phyloP scores from a whole-genome alignment of 2,113 vertebrate species.

The Ivindomyrus marchei region DNA sequence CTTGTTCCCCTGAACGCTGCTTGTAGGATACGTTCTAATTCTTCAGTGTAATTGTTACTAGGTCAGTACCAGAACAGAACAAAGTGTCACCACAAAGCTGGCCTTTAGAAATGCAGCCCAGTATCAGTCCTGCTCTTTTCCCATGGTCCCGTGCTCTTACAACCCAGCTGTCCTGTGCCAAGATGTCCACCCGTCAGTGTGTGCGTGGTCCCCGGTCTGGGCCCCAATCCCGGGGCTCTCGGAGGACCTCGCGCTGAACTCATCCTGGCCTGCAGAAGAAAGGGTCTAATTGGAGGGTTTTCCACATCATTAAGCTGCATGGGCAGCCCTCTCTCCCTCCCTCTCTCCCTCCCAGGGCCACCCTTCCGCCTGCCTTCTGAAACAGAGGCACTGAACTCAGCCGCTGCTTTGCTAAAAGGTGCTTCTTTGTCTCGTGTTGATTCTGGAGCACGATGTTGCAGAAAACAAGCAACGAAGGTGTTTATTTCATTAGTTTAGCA shows the following conservation, averaged over 20 bases:
- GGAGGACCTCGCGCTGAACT: constrained; percentile 62
- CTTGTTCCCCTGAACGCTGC: neutral
- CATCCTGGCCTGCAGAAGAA: constrained; percentile 63
- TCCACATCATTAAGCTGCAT: constrained; percentile 66
- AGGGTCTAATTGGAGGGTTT: constrained; percentile 74
- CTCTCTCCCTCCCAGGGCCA: constrained; percentile 12
- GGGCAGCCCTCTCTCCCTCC: constrained; percentile 45
- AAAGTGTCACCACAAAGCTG: neutral
- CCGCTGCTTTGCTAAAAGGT: neutral
- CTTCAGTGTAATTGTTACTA: neutral
- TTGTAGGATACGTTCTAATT: neutral
- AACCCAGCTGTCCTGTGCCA: constrained; percentile 45
- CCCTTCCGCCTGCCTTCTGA: neutral
- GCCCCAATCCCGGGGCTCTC: constrained; percentile 64
- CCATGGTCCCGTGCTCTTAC: constrained; percentile 47
- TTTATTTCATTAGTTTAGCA: neutral
- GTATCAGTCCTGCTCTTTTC: constrained; percentile 43
- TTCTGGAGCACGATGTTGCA: neutral
- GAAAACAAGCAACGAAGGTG: neutral
- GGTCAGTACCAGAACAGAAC: neutral
- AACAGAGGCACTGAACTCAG: neutral
- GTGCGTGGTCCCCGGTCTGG: constrained; percentile 39
- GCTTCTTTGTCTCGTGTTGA: neutral
- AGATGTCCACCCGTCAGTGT: constrained; percentile 51
- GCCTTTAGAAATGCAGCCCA: constrained; percentile 8